These are phyloP conservation scores for Caenorhabditis japonica DNA, from an alignment of 2,888 invertebrate species.

Conservation along the genomic window DNA sequence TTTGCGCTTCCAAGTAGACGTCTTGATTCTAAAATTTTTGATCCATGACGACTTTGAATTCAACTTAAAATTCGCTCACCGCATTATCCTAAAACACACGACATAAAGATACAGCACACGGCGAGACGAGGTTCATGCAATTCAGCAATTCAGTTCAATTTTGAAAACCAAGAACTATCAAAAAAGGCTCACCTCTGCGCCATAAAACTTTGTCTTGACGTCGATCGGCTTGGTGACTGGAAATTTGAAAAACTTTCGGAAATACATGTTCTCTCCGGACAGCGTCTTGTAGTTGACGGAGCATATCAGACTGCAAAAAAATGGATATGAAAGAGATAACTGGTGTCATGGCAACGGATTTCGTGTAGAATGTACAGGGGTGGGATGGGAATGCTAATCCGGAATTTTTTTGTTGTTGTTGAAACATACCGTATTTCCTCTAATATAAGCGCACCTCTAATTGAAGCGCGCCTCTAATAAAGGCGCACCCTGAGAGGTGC, in stretches of 20 bases:
- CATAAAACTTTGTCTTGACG: constrained; percentile 96
- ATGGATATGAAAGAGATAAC: neutral
- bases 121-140: constrained; percentile 40
- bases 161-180: neutral
- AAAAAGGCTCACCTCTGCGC: constrained; percentile 83
- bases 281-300: constrained; percentile 91
- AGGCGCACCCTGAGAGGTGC: too few relatives aligned
- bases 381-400: neutral
- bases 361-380: neutral
- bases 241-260: constrained; percentile 97
- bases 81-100: constrained; percentile 61
- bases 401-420: too few relatives aligned
- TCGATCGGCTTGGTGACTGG: constrained; percentile 94
- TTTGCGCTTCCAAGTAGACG: constrained; percentile 85
- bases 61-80: constrained; percentile 41
- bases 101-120: constrained; percentile 29
- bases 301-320: constrained; percentile 86
- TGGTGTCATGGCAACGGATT: constrained; percentile 23
- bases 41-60: neutral
- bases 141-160: constrained; percentile 77
- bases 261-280: constrained; percentile 84
- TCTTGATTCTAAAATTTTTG: constrained; percentile 81
- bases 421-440: too few relatives aligned
- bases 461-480: too few relatives aligned
- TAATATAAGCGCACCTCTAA: too few relatives aligned